These are phyloP conservation scores for Zosterops japonicus DNA, from an alignment of 2,113 vertebrate species.

Conservation along the genomic window DNA sequence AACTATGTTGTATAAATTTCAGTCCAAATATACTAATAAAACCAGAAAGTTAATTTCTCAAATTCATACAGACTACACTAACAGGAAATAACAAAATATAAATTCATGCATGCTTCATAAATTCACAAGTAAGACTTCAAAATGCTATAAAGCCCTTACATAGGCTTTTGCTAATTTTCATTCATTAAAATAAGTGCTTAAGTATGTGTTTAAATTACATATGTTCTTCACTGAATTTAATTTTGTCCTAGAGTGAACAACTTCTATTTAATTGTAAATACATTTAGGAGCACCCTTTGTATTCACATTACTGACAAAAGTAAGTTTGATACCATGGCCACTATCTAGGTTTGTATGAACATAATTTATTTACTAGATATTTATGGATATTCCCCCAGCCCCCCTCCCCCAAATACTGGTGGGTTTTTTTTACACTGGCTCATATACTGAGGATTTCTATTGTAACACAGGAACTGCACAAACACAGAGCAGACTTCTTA, in stretches of 20 bases:
- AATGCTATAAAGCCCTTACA: neutral
- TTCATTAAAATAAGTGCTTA: neutral
- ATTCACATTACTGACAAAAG: neutral
- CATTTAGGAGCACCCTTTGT: neutral
- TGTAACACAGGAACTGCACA: slow-evolving; percentile 54
- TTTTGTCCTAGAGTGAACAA: neutral
- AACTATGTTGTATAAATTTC: neutral
- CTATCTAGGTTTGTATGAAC: neutral
- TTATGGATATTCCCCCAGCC: neutral
- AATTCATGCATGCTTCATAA: neutral
- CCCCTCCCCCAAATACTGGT: neutral
- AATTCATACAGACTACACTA: neutral
- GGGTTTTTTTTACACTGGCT: neutral
- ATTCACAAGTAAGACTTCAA: neutral
- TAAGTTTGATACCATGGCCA: neutral
- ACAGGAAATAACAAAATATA: neutral
- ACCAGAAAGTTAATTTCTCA: neutral
- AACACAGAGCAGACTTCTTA: slow-evolving; percentile 58
- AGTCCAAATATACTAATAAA: neutral
- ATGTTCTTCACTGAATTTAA: neutral
- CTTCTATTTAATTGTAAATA: neutral
- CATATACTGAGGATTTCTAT: neutral
- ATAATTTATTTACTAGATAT: neutral
- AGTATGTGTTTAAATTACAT: neutral
- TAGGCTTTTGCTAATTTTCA: neutral